Evolutionary conservation across 2,113 vertebrate species (phyloP).

Genomic region (Antennarius striatus): DNA sequence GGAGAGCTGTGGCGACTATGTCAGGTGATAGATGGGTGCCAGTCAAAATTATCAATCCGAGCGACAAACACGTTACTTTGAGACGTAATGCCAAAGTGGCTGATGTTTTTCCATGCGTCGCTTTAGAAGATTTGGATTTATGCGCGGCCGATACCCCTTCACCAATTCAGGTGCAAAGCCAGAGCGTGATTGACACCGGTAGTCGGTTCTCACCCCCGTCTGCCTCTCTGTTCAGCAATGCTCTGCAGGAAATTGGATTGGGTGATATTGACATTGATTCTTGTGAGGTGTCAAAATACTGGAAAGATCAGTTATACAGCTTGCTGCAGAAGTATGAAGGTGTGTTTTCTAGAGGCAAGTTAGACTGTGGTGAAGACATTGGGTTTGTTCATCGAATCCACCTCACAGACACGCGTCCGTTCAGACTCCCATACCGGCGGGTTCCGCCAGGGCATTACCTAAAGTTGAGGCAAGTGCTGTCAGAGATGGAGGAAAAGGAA

Average conservation of each 20-base stretch:
- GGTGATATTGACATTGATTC: conserved; percentile 11
- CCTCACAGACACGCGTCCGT: too few relatives aligned
- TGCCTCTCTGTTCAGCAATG: too few relatives aligned
- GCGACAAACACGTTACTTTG: conserved; percentile 23
- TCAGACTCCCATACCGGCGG: too few relatives aligned
- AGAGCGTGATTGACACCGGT: too few relatives aligned
- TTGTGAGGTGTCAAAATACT: not conserved
- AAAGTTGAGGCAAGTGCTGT: not conserved
- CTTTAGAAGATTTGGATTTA: conserved; percentile 14
- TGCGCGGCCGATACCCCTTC: too few relatives aligned
- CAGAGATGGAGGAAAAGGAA: conserved; percentile 14
- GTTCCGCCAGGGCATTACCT: conserved; percentile 7
- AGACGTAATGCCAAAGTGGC: conserved; percentile 40
- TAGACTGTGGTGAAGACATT: too few relatives aligned
- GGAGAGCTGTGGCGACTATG: too few relatives aligned
- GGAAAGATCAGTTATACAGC: not conserved
- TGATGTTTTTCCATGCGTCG: conserved; percentile 37
- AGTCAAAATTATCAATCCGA: conserved; percentile 32
- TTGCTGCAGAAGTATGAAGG: conserved; percentile 1
- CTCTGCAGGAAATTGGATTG: not conserved
- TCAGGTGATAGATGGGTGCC: conserved; percentile 40
- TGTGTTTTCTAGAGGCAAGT: too few relatives aligned
- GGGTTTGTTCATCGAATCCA: too few relatives aligned
- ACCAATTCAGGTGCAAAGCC: too few relatives aligned
- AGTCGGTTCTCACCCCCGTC: too few relatives aligned